A percentile compares a stretch with the other conserved stretches of the same genome.
phyloP scores from a whole-genome alignment of 1,140 invertebrate species.

The Camponotus pennsylvanicus region DNA sequence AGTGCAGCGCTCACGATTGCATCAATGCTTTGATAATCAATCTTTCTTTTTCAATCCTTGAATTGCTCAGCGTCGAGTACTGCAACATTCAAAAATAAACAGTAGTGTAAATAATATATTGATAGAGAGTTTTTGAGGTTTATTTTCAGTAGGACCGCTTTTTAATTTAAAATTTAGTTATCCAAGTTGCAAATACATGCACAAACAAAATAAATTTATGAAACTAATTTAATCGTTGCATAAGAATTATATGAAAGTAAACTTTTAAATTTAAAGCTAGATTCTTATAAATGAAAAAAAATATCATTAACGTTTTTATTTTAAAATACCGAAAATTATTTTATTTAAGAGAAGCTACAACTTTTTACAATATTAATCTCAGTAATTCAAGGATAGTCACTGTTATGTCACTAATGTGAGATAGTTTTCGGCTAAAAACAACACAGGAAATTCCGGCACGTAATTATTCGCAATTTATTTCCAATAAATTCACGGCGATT shows the following conservation, averaged over 20 bases:
- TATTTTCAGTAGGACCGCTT: background rate
- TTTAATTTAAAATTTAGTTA: background rate
- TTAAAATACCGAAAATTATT: background rate
- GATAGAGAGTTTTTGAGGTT: background rate
- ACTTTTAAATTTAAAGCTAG: background rate
- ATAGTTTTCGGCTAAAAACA: background rate
- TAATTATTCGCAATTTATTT: constrained; percentile 43
- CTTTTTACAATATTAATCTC: too few relatives aligned
- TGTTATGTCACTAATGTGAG: background rate
- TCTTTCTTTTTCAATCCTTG: constrained; percentile 4
- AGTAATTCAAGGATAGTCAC: background rate
- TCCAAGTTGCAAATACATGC: too few relatives aligned
- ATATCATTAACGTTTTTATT: background rate
- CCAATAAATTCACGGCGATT: constrained; percentile 23
- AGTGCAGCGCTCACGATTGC: background rate
- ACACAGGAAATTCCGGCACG: constrained; percentile 1
- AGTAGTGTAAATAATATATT: background rate
- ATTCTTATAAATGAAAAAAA: background rate
- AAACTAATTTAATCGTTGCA: background rate
- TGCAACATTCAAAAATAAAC: background rate
- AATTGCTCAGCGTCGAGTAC: background rate
- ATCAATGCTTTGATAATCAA: background rate
- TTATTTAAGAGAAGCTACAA: background rate
- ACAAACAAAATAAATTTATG: background rate
- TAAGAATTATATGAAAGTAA: background rate